Percentiles rank a stretch among this genome's conserved stretches.
Evolutionary conservation across 2,113 vertebrate genomes (phyloP).

Genomic region (Dromas ardeola): DNA sequence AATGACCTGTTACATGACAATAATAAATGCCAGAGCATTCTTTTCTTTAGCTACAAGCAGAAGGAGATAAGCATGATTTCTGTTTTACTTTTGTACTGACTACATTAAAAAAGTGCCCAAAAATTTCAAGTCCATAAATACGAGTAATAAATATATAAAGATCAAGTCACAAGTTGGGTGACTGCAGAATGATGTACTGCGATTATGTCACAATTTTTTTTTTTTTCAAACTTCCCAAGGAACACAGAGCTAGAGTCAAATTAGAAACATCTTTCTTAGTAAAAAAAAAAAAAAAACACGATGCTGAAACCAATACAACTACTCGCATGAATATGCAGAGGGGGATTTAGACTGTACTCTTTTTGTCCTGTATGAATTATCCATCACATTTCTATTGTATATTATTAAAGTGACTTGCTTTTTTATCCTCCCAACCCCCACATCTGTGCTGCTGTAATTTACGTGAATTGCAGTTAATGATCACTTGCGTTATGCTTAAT

Average conservation of each 20-base stretch:
- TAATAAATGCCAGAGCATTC: not conserved
- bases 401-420: slow-evolving; percentile 50
- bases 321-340: slow-evolving; percentile 17
- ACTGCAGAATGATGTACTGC: rapidly evolving
- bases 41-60: not conserved
- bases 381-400: slow-evolving; percentile 43
- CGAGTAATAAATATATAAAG: not conserved
- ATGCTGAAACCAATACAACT: slow-evolving; percentile 10
- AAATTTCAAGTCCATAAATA: not conserved
- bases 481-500: slow-evolving; percentile 65
- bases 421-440: slow-evolving; percentile 21
- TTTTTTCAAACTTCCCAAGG: not conserved
- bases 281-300: not conserved
- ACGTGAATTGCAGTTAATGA: slow-evolving; percentile 54
- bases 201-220: not conserved
- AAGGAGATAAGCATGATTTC: not conserved
- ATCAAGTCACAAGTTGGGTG: not conserved
- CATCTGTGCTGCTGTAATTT: slow-evolving; percentile 64
- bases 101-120: not conserved
- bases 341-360: not conserved
- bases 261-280: not conserved
- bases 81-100: not conserved
- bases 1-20: not conserved
- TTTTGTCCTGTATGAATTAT: slow-evolving; percentile 45
- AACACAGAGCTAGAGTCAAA: not conserved